Evolutionary conservation across 1,140 invertebrate genomes (phyloP), one percentile per base, ranked within the genome.

Genomic region (Calephelis nemesis): DNA sequence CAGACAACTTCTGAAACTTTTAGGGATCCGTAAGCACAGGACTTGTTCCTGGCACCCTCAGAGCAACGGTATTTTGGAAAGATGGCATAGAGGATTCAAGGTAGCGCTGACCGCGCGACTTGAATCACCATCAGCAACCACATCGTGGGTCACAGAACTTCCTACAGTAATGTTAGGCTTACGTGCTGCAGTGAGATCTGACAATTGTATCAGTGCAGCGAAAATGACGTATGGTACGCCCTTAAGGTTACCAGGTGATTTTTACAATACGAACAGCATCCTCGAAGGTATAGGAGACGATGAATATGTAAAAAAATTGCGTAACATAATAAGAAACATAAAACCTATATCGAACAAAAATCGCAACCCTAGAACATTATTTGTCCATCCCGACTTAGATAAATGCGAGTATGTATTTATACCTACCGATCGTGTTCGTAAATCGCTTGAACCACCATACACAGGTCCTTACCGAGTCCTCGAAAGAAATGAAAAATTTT

Each of bases 141-240:
- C 42, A 42, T 50, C n/a, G 49, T 50, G 49, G 49, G 49, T 50
- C 49, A 50, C n/a, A 7, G 49, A 50, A 5, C n/a, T 50, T 12
- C 49, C 49, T 1, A 50, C 49, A n/a, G 49, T 50, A 50, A n/a
- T 50, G 49, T 7, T 50, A 50, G 49, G 49, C 49, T 12, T 50
- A 50, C 49, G 49, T 50, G 49, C 49, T 6, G 49, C 49, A 50
- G 49, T 50, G 49, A 50, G 49, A 50, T 50, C 49, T 13, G n/a
- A 50, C 13, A 13, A 50, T 7, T n/a, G 49, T 50, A 50, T 50
- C 13, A 50, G n/a, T 13, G 49, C 49, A n/a, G 49, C 1, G 6
- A 12, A 50, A 50, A 2, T 50, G 11, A 50, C 11, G 49, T 50
- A 50, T 50, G 12, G 49, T n/a, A 12, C n/a, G 7, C 49, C 49